phyloP scores from a whole-genome alignment of 2,797 vertebrate species.

The Aeoliscus strigatus region DNA sequence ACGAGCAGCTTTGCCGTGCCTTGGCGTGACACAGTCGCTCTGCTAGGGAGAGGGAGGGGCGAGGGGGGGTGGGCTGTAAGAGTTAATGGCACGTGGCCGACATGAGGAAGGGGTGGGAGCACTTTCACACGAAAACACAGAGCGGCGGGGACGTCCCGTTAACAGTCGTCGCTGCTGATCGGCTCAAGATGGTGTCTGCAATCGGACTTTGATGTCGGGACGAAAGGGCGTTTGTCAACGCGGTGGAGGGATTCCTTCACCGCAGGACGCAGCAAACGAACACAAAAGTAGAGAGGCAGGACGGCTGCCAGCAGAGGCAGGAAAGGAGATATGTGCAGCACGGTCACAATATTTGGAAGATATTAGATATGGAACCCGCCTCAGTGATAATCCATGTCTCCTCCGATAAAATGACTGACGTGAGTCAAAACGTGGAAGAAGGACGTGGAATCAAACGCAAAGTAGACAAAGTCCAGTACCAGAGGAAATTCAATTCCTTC shows the following conservation, averaged over 20 bases:
- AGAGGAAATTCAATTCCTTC: too few relatives aligned
- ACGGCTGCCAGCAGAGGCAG: neutral
- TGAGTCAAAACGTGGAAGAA: too few relatives aligned
- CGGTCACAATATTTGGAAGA: too few relatives aligned
- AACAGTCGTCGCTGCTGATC: constrained; percentile 10
- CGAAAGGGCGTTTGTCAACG: constrained; percentile 19
- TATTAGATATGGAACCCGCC: too few relatives aligned
- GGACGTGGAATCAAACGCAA: too few relatives aligned
- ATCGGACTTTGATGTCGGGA: constrained; percentile 19
- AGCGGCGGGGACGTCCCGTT: constrained; percentile 1
- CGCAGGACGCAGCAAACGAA: constrained; percentile 14
- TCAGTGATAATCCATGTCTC: too few relatives aligned
- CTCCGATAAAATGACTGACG: too few relatives aligned
- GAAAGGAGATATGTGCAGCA: too few relatives aligned
- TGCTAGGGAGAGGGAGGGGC: constrained; percentile 10
- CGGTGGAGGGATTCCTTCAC: constrained; percentile 9
- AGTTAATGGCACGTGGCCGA: constrained; percentile 14
- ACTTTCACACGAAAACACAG: constrained; percentile 8
- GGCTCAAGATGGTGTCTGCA: constrained; percentile 18
- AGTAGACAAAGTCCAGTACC: too few relatives aligned
- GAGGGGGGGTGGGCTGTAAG: constrained; percentile 2
- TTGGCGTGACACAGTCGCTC: constrained; percentile 19
- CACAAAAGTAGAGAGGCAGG: constrained; percentile 9
- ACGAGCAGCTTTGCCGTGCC: constrained; percentile 39
- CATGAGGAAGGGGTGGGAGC: constrained; percentile 1